Evolutionary conservation across 2,888 invertebrate genomes (phyloP).

Genomic region (Meloe dianella): DNA sequence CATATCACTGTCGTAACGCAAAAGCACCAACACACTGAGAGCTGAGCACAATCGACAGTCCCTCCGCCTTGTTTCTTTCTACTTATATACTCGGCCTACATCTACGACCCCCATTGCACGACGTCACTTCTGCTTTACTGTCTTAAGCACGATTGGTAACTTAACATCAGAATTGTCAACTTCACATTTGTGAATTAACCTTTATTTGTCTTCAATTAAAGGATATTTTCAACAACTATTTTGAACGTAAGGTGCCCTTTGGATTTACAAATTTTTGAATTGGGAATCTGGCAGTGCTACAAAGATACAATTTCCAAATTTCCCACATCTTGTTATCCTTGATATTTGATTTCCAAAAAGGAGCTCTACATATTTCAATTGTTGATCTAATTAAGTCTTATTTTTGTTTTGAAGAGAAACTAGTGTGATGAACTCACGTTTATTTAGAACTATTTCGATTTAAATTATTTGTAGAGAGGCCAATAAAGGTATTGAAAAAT

Average conservation of each 20-base stretch:
- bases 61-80: constrained; percentile 53
- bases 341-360: neutral
- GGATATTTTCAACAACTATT: neutral
- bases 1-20: constrained; percentile 53
- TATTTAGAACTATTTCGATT: neutral
- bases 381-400: neutral
- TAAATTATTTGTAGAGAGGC: constrained; percentile 5
- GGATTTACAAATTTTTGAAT: neutral
- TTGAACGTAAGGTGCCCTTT: neutral
- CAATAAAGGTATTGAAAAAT: neutral
- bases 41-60: constrained; percentile 58
- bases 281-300: neutral
- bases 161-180: constrained; percentile 40
- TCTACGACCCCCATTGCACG: constrained; percentile 56
- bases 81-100: constrained; percentile 60
- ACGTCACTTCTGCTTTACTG: constrained; percentile 51
- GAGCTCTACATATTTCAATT: neutral
- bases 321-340: neutral
- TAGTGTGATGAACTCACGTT: neutral
- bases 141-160: constrained; percentile 50
- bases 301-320: neutral
- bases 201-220: neutral
- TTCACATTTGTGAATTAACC: constrained; percentile 17
- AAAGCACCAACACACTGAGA: constrained; percentile 49
- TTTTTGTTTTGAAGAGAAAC: neutral